Percentiles rank a stretch among this genome's conserved stretches.
Conservation (phyloP, 1,140 invertebrate genomes). For the Parasteatoda tepidariorum region DNA sequence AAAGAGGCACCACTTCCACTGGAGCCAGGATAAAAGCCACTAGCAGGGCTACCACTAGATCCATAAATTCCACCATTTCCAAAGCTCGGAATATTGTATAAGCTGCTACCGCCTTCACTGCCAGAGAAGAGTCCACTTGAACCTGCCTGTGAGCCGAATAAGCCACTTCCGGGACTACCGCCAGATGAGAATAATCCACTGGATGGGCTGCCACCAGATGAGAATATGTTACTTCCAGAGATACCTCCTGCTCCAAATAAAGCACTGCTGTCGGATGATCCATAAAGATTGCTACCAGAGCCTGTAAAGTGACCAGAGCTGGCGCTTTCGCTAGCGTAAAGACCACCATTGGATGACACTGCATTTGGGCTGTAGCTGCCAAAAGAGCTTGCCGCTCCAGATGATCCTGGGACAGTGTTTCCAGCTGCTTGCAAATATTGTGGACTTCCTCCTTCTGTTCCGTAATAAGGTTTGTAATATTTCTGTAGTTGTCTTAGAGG, state of each 20-base stretch:
- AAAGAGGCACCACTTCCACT: not conserved
- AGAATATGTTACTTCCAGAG: not conserved
- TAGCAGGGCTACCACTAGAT: constrained; percentile 1
- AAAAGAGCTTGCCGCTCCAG: not conserved
- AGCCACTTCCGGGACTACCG: not conserved
- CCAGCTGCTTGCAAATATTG: constrained; percentile 23
- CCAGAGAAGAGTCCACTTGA: constrained; percentile 12
- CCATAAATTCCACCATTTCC: constrained; percentile 24
- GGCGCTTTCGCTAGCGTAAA: constrained; percentile 42
- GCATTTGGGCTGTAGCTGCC: not conserved
- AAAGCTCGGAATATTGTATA: not conserved
- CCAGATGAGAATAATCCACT: not conserved
- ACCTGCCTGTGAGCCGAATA: constrained; percentile 9
- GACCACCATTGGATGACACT: not conserved
- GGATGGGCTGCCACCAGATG: not conserved
- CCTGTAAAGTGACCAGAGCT: constrained; percentile 34
- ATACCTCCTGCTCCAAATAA: constrained; percentile 20
- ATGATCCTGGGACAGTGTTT: not conserved
- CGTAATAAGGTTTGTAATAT: constrained; percentile 56
- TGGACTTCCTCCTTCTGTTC: constrained; percentile 1
- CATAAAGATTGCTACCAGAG: not conserved
- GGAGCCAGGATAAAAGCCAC: constrained; percentile 34
- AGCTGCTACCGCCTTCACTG: not conserved
- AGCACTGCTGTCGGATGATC: constrained; percentile 14
- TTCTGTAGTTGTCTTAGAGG: constrained; percentile 54